phyloP scores from a whole-genome alignment of 2,888 invertebrate genomes.

The Lycocerus yunnanus region DNA sequence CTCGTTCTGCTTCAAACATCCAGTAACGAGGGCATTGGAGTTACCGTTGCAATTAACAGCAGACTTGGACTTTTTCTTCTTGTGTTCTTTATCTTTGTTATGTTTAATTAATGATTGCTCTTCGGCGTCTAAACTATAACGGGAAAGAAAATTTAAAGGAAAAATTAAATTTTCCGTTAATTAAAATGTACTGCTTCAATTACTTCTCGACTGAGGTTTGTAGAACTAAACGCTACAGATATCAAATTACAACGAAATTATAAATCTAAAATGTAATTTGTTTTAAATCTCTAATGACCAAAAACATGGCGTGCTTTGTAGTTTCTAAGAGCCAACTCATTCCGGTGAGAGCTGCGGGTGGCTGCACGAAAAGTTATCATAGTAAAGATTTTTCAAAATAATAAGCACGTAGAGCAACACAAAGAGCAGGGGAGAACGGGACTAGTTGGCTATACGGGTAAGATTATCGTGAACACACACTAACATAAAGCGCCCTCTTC shows the following conservation, averaged over 20 bases:
- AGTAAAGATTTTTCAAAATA: neutral
- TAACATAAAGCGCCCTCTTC: no score
- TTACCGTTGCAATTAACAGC: constrained; percentile 16
- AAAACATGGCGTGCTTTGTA: neutral
- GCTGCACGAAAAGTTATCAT: neutral
- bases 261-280: neutral
- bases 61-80: constrained; percentile 63
- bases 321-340: neutral
- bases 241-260: neutral
- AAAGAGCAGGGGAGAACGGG: neutral
- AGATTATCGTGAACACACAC: no score
- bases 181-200: neutral
- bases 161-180: neutral
- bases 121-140: constrained; percentile 53
- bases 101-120: constrained; percentile 60
- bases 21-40: neutral
- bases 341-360: neutral
- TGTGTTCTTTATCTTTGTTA: constrained; percentile 64
- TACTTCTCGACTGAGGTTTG: neutral
- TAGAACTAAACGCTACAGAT: neutral
- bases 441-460: neutral
- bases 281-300: neutral
- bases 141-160: neutral
- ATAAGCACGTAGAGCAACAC: neutral
- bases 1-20: neutral